A percentile compares a stretch with the other conserved stretches of the same genome.
phyloP scores from a whole-genome alignment of 2,888 invertebrate species.

The Sussaba pulchella region DNA sequence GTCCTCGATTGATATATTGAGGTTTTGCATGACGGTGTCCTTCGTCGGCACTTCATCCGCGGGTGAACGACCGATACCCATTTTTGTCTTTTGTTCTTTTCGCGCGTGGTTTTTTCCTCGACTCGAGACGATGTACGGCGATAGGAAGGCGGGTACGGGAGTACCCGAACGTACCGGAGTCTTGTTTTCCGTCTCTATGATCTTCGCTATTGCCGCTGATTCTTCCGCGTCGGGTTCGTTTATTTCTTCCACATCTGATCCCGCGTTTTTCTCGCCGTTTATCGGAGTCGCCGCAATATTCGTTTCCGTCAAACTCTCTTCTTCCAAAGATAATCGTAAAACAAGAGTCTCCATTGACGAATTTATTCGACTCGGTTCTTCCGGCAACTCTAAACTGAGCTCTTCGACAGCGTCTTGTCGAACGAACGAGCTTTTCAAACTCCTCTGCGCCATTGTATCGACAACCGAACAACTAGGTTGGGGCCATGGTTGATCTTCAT shows the following conservation, averaged over 20 bases:
- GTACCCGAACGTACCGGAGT: constrained; percentile 27
- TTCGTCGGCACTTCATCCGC: constrained; percentile 76
- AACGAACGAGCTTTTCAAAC: not conserved
- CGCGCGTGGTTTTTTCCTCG: constrained; percentile 87
- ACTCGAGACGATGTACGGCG: constrained; percentile 87
- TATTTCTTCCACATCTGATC: too few relatives aligned
- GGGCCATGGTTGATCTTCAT: constrained; percentile 23
- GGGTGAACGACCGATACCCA: constrained; percentile 62
- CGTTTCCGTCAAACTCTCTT: constrained; percentile 16
- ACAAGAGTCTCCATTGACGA: constrained; percentile 31
- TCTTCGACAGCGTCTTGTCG: not conserved
- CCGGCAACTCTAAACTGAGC: not conserved
- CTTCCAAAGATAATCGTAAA: constrained; percentile 32
- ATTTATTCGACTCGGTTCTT: not conserved
- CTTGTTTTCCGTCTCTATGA: not conserved
- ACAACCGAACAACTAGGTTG: too few relatives aligned
- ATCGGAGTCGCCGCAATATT: too few relatives aligned
- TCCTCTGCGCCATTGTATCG: not conserved
- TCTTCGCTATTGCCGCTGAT: not conserved
- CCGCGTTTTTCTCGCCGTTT: not conserved
- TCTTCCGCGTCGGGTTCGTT: not conserved
- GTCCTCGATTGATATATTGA: constrained; percentile 78
- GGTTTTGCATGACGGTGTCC: constrained; percentile 76
- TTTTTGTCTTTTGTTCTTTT: constrained; percentile 83
- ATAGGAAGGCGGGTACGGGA: constrained; percentile 73